These are phyloP conservation scores for Brachyptera putata DNA, from an alignment of 2,888 invertebrate species.

Conservation along the genomic window DNA sequence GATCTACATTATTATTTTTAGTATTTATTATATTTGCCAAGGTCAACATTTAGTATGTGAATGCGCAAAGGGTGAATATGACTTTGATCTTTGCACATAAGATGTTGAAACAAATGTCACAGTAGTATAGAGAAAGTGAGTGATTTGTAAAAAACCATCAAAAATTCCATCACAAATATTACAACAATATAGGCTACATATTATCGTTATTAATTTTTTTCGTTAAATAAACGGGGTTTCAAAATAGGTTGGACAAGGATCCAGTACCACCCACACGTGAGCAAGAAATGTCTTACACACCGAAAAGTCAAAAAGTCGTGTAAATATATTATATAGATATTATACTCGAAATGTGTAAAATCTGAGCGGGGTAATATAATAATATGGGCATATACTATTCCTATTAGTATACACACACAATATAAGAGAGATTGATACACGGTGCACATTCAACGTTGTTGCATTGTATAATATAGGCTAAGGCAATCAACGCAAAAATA, in stretches of 20 bases:
- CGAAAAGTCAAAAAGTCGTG: conserved; percentile 36
- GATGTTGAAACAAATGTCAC: conserved; percentile 5
- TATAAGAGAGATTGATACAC: conserved; percentile 32
- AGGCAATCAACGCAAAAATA: conserved; percentile 36
- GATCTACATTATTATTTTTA: too few relatives aligned
- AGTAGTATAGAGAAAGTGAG: conserved; percentile 49
- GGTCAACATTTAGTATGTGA: too few relatives aligned
- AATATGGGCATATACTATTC: conserved; percentile 7
- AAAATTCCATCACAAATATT: conserved; percentile 65
- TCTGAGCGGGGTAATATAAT: conserved; percentile 35
- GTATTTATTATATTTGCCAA: too few relatives aligned
- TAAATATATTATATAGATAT: conserved; percentile 36
- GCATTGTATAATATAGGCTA: conserved; percentile 34
- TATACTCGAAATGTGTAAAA: conserved; percentile 30
- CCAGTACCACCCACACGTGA: conserved; percentile 6
- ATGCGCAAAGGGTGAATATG: conserved; percentile 18
- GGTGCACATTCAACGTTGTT: conserved; percentile 35
- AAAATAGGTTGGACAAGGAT: conserved; percentile 29
- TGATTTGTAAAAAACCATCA: conserved; percentile 63
- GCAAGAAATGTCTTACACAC: conserved; percentile 27
- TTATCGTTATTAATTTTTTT: conserved; percentile 21
- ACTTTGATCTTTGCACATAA: conserved; percentile 15
- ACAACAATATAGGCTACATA: conserved; percentile 37
- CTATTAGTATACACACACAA: neutral
- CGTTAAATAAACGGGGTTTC: conserved; percentile 34